These are phyloP conservation scores for Sebastiscus tertius DNA, from an alignment of 2,797 vertebrate species.

Conservation along the genomic window DNA sequence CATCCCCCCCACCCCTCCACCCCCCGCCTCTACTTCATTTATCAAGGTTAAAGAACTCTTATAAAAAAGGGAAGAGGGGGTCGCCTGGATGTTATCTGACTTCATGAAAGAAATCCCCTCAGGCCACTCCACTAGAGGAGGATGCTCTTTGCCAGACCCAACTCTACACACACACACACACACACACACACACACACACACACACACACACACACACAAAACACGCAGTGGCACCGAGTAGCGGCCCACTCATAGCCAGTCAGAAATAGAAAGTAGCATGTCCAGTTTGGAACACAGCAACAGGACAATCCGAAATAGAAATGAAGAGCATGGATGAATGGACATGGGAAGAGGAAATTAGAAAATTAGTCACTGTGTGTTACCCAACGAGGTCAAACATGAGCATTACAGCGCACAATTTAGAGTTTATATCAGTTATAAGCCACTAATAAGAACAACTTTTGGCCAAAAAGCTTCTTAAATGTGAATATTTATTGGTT, in stretches of 20 bases:
- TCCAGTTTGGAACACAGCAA: conserved; percentile 52
- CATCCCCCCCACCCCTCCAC: conserved; percentile 32
- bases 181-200: conserved; percentile 22
- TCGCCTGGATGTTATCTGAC: conserved; percentile 83
- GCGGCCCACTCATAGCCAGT: conserved; percentile 58
- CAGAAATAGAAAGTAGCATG: conserved; percentile 63
- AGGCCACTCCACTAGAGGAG: conserved; percentile 79
- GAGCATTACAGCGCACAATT: not conserved
- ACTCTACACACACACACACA: conserved; percentile 43
- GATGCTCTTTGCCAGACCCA: conserved; percentile 75
- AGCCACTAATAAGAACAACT: not conserved
- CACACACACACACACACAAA: conserved; percentile 13
- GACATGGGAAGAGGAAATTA: conserved; percentile 3
- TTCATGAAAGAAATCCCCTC: conserved; percentile 86
- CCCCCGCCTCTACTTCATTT: conserved; percentile 80
- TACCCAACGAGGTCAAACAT: conserved; percentile 12
- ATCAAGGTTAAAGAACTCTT: conserved; percentile 88
- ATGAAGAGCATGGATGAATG: conserved; percentile 26
- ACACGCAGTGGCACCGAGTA: conserved; percentile 48
- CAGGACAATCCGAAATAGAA: conserved; percentile 50
- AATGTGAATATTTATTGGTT: not conserved
- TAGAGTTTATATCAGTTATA: not conserved
- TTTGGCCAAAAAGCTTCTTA: not conserved
- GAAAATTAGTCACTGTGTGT: conserved; percentile 14
- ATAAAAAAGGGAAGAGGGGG: conserved; percentile 82